Conservation (phyloP, 2,888 invertebrate species). For the Leptinotarsa peninsularis region DNA sequence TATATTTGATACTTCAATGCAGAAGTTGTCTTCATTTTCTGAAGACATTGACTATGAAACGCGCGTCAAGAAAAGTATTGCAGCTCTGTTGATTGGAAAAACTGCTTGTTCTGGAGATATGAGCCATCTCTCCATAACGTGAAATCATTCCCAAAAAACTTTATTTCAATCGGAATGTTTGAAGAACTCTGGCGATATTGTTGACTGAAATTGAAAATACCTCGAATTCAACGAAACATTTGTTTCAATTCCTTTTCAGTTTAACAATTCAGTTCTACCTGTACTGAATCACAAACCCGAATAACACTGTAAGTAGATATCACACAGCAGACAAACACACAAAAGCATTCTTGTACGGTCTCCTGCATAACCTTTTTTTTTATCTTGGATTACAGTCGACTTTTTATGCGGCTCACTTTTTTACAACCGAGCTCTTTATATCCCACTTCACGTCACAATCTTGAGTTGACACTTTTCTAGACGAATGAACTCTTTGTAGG, state of each 20-base stretch:
- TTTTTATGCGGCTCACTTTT: conserved; percentile 49
- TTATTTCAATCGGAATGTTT: too few relatives aligned
- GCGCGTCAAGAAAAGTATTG: too few relatives aligned
- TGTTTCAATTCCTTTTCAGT: neutral
- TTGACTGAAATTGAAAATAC: neutral
- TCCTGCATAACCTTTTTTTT: conserved; percentile 49
- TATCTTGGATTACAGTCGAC: conserved; percentile 52
- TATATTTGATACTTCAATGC: too few relatives aligned
- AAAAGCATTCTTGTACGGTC: conserved; percentile 50
- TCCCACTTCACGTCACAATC: conserved; percentile 43
- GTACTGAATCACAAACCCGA: conserved; percentile 3
- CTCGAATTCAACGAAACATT: neutral
- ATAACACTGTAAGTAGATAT: conserved; percentile 33
- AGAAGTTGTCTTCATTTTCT: too few relatives aligned
- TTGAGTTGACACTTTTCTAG: conserved; percentile 61
- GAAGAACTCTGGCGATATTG: neutral
- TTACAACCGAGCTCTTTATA: conserved; percentile 44
- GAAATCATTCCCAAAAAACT: too few relatives aligned
- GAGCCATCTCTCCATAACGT: too few relatives aligned
- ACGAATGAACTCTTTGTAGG: conserved; percentile 39
- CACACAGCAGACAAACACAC: conserved; percentile 40
- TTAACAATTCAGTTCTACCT: conserved; percentile 27
- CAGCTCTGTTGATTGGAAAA: too few relatives aligned
- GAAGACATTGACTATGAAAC: too few relatives aligned
- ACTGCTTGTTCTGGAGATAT: too few relatives aligned